Evolutionary conservation across 2,888 invertebrate species (phyloP).

Genomic region (Caenorhabditis doughertyi): DNA sequence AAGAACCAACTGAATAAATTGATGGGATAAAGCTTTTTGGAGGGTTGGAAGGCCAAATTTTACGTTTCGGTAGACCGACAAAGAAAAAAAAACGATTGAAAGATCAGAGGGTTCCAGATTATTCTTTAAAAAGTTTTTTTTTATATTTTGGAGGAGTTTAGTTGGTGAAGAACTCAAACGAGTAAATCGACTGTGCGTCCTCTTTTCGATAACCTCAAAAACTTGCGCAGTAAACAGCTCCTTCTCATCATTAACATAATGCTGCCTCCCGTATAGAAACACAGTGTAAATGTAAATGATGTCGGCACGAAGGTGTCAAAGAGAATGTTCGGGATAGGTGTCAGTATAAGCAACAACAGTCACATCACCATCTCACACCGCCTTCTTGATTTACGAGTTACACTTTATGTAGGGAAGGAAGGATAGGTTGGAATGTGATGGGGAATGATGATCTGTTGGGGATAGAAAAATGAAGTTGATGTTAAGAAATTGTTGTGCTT

Average conservation of each 20-base stretch:
- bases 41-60: no score
- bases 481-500: no score
- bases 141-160: no score
- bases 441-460: background rate
- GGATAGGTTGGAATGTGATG: no score
- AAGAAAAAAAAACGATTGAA: no score
- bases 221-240: background rate
- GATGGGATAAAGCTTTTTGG: conserved; percentile 5
- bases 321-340: background rate
- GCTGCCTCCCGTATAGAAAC: background rate
- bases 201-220: no score
- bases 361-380: conserved; percentile 9
- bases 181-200: no score
- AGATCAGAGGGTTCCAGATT: no score
- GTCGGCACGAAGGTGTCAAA: conserved; percentile 60
- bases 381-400: conserved; percentile 62
- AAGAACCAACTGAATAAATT: conserved; percentile 13
- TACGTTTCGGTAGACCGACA: background rate
- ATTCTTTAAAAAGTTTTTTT: no score
- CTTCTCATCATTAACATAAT: conserved; percentile 4
- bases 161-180: no score
- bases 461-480: background rate
- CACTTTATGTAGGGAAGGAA: background rate
- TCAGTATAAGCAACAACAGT: conserved; percentile 44
- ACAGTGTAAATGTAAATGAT: conserved; percentile 31